Conservation (phyloP, 2,113 vertebrate species). For the Lasiurus borealis region DNA sequence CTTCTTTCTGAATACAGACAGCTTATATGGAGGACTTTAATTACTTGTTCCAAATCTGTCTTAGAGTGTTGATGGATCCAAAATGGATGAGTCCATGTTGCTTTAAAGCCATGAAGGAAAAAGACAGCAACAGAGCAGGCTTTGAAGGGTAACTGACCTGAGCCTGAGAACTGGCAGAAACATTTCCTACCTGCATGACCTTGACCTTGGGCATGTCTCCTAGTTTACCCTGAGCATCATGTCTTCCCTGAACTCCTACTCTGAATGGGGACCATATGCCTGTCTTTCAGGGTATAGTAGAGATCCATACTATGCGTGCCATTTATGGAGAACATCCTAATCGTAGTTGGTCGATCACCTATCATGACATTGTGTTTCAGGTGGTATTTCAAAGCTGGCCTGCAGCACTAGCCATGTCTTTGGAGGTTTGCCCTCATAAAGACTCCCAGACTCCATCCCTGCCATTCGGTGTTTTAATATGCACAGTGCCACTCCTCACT, state of each 20-base stretch:
- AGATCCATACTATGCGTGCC: not conserved
- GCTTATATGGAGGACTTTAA: not conserved
- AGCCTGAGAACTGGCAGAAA: not conserved
- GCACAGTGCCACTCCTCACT: not conserved
- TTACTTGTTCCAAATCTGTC: not conserved
- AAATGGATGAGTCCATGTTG: not conserved
- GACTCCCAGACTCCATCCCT: not conserved
- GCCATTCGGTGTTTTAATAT: constrained; percentile 48
- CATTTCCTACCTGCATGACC: not conserved
- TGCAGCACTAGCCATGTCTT: not conserved
- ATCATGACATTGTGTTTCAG: not conserved
- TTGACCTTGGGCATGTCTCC: not conserved
- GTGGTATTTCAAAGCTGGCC: not conserved
- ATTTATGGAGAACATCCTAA: not conserved
- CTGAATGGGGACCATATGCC: not conserved
- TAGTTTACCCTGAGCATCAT: not conserved
- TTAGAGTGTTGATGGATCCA: not conserved
- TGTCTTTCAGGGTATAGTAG: not conserved
- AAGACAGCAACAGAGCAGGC: not conserved
- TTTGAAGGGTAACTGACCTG: not conserved
- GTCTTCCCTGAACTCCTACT: not conserved
- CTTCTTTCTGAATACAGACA: constrained; percentile 8
- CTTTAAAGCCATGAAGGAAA: not conserved
- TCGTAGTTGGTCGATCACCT: not conserved
- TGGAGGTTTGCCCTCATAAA: not conserved